A percentile compares a stretch with the other conserved stretches of the same genome.
These are phyloP conservation scores for Pseudomyrmex pallidus DNA, from an alignment of 1,140 invertebrate genomes.

Conservation along the genomic window DNA sequence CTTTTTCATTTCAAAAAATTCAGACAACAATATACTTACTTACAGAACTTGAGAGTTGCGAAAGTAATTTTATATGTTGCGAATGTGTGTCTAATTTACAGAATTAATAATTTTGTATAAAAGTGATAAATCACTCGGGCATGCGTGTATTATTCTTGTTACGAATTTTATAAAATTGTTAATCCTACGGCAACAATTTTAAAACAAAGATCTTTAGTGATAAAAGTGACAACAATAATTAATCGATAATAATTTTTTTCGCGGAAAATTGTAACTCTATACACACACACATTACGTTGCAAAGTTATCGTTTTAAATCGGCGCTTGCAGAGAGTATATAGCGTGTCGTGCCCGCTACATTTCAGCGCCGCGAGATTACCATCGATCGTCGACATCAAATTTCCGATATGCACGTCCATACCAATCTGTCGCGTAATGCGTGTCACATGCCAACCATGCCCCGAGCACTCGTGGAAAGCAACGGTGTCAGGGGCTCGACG, in stretches of 20 bases:
- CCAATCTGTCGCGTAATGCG: constrained; percentile 68
- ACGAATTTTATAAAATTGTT: too few species aligned
- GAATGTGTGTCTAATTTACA: too few species aligned
- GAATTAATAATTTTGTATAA: too few species aligned
- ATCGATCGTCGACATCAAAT: constrained; percentile 52
- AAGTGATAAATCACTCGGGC: too few species aligned
- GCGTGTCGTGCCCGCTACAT: neutral
- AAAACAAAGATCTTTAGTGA: neutral
- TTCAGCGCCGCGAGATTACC: constrained; percentile 34
- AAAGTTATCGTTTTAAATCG: constrained; percentile 8
- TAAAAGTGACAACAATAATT: neutral
- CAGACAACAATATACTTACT: too few species aligned
- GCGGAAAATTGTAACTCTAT: neutral
- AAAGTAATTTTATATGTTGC: too few species aligned
- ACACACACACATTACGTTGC: neutral
- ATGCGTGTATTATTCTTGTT: too few species aligned
- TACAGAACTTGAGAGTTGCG: too few species aligned
- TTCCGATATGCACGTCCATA: constrained; percentile 53
- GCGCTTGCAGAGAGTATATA: neutral
- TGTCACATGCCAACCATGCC: constrained; percentile 58
- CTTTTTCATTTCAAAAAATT: too few species aligned
- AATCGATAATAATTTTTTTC: neutral
- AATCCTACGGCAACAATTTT: too few species aligned
- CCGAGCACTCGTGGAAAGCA: constrained; percentile 58
- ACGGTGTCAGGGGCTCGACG: constrained; percentile 57